These are phyloP conservation scores for Thymallus thymallus DNA, from an alignment of 2,113 vertebrate species.

Conservation along the genomic window DNA sequence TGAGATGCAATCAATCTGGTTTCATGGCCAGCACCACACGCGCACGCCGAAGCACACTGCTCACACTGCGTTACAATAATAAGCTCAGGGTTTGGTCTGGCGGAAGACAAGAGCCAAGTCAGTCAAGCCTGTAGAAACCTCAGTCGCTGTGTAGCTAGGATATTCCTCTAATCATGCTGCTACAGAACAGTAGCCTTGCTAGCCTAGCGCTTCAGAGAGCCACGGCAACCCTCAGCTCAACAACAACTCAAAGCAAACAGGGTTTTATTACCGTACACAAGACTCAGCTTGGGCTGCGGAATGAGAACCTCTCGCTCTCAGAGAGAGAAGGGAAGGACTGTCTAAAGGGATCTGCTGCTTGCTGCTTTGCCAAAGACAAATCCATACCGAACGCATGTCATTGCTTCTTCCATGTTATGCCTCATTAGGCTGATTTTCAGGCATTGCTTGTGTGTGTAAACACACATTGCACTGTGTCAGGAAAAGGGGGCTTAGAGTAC, in stretches of 20 bases:
- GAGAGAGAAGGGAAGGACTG: neutral
- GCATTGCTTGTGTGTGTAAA: neutral
- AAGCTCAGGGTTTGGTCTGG: neutral
- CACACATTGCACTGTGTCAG: too few relatives aligned
- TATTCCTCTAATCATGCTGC: neutral
- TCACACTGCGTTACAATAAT: neutral
- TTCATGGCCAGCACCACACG: neutral
- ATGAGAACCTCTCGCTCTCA: neutral
- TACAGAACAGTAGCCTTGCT: neutral
- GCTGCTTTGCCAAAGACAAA: neutral
- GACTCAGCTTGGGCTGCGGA: neutral
- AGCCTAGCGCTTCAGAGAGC: neutral
- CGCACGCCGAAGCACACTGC: neutral
- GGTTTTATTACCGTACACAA: neutral
- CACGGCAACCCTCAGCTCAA: neutral
- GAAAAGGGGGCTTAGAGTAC: too few relatives aligned
- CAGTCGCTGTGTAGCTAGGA: neutral
- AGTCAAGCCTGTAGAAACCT: too few relatives aligned
- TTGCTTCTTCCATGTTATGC: neutral
- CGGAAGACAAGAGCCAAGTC: neutral
- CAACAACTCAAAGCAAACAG: neutral
- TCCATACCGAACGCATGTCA: neutral
- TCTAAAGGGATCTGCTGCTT: neutral
- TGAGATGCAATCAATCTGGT: too few relatives aligned
- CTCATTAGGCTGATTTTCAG: neutral